Evolutionary conservation across 2,113 vertebrate genomes (phyloP).

Genomic region (Peromyscus maniculatus): DNA sequence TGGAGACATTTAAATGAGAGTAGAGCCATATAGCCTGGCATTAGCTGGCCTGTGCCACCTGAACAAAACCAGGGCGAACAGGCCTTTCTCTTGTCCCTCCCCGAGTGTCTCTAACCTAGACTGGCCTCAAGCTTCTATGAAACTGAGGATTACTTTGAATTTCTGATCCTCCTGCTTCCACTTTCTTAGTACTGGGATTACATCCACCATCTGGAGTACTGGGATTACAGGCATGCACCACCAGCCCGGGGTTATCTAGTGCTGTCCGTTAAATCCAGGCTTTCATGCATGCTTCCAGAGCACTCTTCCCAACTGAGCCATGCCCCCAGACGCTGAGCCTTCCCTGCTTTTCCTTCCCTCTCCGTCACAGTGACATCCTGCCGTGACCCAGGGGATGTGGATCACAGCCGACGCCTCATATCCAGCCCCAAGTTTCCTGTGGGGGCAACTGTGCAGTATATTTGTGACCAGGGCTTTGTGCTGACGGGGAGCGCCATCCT

Average conservation of each 20-base stretch:
- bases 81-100: neutral
- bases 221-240: neutral
- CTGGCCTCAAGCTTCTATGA: neutral
- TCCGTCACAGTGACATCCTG: conserved; percentile 91
- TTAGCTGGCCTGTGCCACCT: neutral
- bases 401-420: conserved; percentile 94
- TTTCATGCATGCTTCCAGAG: neutral
- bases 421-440: conserved; percentile 93
- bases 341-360: neutral
- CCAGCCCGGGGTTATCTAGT: neutral
- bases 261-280: neutral
- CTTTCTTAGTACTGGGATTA: neutral
- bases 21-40: neutral
- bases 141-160: neutral
- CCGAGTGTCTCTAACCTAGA: neutral
- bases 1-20: neutral
- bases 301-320: neutral
- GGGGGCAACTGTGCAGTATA: conserved; percentile 94
- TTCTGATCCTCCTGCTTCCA: neutral
- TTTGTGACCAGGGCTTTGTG: conserved; percentile 94
- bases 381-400: conserved; percentile 93
- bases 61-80: neutral
- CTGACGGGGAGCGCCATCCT: conserved; percentile 93
- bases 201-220: neutral
- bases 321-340: neutral